Base-by-base conservation (phyloP, 1,140 invertebrate genomes). In the Portunus trituberculatus region DNA sequence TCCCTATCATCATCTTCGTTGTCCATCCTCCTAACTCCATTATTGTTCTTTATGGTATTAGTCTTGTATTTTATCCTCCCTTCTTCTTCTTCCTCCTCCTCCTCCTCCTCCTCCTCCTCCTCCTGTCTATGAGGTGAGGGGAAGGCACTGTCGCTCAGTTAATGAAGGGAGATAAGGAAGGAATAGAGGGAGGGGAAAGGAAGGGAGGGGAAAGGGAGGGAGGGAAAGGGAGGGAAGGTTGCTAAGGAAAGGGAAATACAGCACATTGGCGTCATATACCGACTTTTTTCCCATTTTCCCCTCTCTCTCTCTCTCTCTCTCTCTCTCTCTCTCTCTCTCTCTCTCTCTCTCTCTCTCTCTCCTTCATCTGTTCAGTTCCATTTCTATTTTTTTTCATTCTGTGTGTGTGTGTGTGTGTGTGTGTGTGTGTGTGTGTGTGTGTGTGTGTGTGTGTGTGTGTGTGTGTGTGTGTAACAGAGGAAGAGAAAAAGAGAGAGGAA, bases 401-500 rank as follows among this genome's bases (percentile, higher is more conserved):
- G 45, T 91, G 45, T 91, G 16, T 48, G 45, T 91, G 45, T 91
- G 28, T 91, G 25, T 91, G 45, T 91, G 45, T 91, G 28, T 59
- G 28, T 91, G 28, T 91, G 45, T 91, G 28, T 29, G 46, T 90
- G 46, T 90, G 46, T 90, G 39, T 90, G 39, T 90, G 39, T 90
- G 39, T 90, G 39, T 90, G 39, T 90, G 46, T 90, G 46, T 90
- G 46, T 90, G n/a, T 90, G 46, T 90, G 46, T 46, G 46, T 52
- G 46, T 46, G 46, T 46, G 46, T 46, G 46, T 52, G 46, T 46
- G 46, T 3, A 16, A 28, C 25, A 14, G 39, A n/a, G 39, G 1
- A n/a, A 25, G 86, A 28, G 86, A 16, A 25, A 14, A 28, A 28
- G 46, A 28, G 0, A 39, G 1, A 31, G 52, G 89, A 91, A 52